phyloP scores from a whole-genome alignment of 2,113 vertebrate species.

The Ondatra zibethicus region DNA sequence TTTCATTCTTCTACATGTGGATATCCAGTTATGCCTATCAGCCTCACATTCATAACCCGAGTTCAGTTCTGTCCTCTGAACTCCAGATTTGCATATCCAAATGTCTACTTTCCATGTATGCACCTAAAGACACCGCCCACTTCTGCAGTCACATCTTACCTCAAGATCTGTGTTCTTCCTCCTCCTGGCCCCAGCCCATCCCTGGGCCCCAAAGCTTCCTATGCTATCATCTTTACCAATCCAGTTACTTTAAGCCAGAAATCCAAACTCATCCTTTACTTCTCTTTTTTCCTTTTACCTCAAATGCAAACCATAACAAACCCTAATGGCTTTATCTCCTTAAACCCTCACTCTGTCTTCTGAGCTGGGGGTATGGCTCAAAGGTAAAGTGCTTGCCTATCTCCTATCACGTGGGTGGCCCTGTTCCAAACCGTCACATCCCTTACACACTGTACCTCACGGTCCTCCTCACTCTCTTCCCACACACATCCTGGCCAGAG shows the following conservation, averaged over 20 bases:
- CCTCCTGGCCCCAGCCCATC: neutral
- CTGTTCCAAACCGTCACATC: neutral
- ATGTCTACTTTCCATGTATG: neutral
- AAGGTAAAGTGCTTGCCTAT: neutral
- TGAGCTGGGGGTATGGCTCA: neutral
- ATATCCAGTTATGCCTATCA: neutral
- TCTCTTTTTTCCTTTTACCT: neutral
- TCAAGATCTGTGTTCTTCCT: neutral
- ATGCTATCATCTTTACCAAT: neutral
- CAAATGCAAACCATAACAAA: conserved; percentile 23
- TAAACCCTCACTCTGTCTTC: conserved; percentile 8
- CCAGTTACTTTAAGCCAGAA: conserved; percentile 31
- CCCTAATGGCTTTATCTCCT: conserved; percentile 4
- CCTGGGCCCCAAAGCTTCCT: neutral
- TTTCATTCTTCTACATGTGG: too few relatives aligned
- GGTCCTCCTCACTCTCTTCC: neutral
- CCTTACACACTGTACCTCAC: neutral
- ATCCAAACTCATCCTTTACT: neutral
- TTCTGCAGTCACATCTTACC: neutral
- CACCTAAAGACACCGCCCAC: neutral
- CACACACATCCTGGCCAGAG: neutral
- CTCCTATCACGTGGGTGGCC: too few relatives aligned
- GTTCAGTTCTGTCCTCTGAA: neutral
- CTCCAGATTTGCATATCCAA: neutral
- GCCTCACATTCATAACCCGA: neutral